Percentiles rank a stretch among this genome's conserved stretches.
Evolutionary conservation across 2,797 vertebrate genomes (phyloP).

Genomic region (Hemitrygon akajei): DNA sequence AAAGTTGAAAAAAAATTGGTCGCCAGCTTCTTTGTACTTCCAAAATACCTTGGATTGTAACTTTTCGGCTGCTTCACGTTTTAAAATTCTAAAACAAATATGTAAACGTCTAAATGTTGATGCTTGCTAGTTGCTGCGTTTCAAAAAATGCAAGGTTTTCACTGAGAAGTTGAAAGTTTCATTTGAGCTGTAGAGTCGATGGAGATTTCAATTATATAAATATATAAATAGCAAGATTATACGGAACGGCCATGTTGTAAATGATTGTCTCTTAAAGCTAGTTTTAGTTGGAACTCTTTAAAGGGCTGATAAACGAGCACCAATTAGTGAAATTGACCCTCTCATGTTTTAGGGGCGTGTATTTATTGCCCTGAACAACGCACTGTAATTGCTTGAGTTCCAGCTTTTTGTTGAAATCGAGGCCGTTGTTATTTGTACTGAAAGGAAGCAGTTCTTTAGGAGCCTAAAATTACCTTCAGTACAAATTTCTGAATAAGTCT

Average conservation of each 20-base stretch:
- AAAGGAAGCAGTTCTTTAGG: background rate
- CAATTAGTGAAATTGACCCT: background rate
- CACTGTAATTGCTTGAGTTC: background rate
- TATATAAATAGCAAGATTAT: slow-evolving; percentile 42
- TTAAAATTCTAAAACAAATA: background rate
- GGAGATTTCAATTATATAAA: slow-evolving; percentile 36
- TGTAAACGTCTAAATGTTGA: background rate
- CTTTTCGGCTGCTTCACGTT: background rate
- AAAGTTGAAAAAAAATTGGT: background rate
- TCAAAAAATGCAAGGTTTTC: background rate
- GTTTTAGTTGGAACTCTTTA: slow-evolving; percentile 5
- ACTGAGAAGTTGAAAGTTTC: background rate
- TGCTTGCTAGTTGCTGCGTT: slow-evolving; percentile 4
- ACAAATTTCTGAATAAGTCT: slow-evolving; percentile 56
- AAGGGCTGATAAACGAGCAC: slow-evolving; percentile 24
- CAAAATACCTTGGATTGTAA: background rate
- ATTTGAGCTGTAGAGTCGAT: background rate
- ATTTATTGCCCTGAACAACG: slow-evolving; percentile 1
- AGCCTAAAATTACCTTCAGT: slow-evolving; percentile 52
- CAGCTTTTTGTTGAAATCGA: slow-evolving; percentile 38
- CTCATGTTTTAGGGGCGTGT: slow-evolving; percentile 15
- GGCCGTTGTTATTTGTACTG: slow-evolving; percentile 74
- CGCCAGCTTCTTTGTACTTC: background rate
- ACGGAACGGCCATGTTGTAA: slow-evolving; percentile 49
- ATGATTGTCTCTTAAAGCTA: slow-evolving; percentile 48